Percentiles rank a stretch among this genome's conserved stretches.
Conservation (phyloP, 2,113 vertebrate species). For the Carlito syrichta region DNA sequence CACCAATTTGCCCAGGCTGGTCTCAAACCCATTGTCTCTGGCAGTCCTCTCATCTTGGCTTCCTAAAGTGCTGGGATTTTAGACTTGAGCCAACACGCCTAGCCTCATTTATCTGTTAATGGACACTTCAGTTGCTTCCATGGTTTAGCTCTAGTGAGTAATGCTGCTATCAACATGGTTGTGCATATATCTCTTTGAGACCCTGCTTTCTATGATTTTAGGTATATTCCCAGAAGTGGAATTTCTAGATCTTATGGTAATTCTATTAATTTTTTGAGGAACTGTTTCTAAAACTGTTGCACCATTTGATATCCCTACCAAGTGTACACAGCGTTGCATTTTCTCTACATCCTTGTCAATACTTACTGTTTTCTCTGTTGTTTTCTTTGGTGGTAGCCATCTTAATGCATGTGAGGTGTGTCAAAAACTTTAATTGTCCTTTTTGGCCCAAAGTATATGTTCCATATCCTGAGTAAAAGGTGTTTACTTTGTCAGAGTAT, state of each 20-base stretch:
- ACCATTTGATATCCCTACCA: background rate
- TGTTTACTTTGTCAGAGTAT: background rate
- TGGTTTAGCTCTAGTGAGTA: background rate
- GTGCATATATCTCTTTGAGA: background rate
- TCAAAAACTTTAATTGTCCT: background rate
- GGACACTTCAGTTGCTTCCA: background rate
- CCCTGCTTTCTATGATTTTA: background rate
- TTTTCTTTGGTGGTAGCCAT: background rate
- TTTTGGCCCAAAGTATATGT: background rate
- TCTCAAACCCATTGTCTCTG: no score
- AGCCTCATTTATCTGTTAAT: background rate
- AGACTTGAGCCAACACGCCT: no score
- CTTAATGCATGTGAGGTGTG: background rate
- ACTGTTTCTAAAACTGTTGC: background rate
- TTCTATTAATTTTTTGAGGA: background rate
- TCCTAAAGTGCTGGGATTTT: no score
- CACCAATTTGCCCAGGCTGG: no score
- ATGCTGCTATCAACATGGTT: background rate
- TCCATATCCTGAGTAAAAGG: background rate
- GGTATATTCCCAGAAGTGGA: background rate
- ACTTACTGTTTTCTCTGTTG: background rate
- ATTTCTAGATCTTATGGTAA: background rate
- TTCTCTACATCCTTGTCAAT: background rate
- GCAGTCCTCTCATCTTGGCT: no score
- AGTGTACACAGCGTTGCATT: background rate